phyloP scores from a whole-genome alignment of 2,888 invertebrate species.

The Oxytorus armatus region DNA sequence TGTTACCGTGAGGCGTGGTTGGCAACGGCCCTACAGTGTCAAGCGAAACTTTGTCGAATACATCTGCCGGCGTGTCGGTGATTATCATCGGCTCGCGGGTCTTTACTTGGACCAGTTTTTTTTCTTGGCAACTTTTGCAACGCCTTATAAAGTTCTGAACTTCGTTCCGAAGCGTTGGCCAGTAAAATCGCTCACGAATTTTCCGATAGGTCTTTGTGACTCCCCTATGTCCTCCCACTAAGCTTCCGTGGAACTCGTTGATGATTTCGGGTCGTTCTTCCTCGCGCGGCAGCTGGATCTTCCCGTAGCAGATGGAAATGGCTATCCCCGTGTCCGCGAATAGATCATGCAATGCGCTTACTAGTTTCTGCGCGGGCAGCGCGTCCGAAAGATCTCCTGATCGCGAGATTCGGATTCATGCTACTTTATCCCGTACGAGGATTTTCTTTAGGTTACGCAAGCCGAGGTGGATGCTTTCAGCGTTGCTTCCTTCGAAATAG shows the following conservation, averaged over 20 bases:
- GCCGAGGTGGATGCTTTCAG: neutral
- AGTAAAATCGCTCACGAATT: conserved; percentile 60
- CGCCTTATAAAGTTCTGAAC: no score
- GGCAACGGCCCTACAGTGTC: no score
- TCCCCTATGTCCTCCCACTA: conserved; percentile 69
- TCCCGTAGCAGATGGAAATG: conserved; percentile 36
- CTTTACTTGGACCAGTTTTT: conserved; percentile 16
- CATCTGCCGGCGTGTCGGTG: conserved; percentile 17
- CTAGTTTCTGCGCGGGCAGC: neutral
- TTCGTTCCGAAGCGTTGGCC: no score
- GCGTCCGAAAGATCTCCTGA: conserved; percentile 34
- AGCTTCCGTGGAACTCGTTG: conserved; percentile 56
- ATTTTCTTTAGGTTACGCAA: no score
- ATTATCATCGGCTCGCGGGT: conserved; percentile 19
- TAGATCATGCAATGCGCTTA: conserved; percentile 6
- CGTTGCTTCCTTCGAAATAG: neutral
- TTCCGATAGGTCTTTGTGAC: conserved; percentile 62
- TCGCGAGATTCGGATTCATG: conserved; percentile 40
- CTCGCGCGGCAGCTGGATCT: neutral
- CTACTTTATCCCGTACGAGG: neutral
- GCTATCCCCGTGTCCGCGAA: conserved; percentile 12
- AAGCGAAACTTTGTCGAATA: no score
- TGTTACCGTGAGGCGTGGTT: no score
- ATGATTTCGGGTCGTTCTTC: conserved; percentile 46
- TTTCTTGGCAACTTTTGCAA: conserved; percentile 61